Base-by-base conservation (phyloP, 2,113 vertebrate genomes). In the Hydrochoerus hydrochaeris region DNA sequence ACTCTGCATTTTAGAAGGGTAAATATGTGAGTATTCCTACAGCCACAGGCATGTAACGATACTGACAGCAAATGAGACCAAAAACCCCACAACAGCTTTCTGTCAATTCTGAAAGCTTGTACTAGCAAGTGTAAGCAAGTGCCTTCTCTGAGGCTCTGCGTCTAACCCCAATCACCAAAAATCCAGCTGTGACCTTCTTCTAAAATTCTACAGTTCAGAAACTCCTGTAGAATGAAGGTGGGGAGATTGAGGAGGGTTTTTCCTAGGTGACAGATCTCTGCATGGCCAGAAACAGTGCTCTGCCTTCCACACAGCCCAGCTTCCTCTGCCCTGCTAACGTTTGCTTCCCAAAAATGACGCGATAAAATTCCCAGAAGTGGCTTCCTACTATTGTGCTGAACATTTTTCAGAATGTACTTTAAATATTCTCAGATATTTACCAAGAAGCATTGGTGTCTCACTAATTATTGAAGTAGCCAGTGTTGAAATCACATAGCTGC, bases 281-380 rank as follows among this genome's bases (percentile, higher is more conserved):
- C 0, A 0, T 41, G 7, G 88, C 67, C 77, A 11, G 6, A 2
- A 85, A 58, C 71, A 46, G 3, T 4, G 32, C 93, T 87, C 85
- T 77, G 71, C 30, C 69, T 67, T 58, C 63, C 1, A 0, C 3
- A 0, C 58, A 88, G 82, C 24, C 78, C 46, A 0, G 35, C 73
- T 92, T 95, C 94, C 87, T 95, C 84, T 35, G 41, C 19, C 85
- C 95, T 41, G 38, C 83, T 86, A 90, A 88, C 65, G 46, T 96
- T 91, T 44, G 60, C 24, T 95, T 87, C 75, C 77, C 96, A 69
- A 84, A 84, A 78, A 41, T 35, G 28, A 92, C 12, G 85, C 30
- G 57, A 89, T 71, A n/a, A 91, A 58, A 60, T 44, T 90, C 82
- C 87, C 32, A 54, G 90, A 67, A 78, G 83, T n/a, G 17, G 12